Evolutionary conservation across 1,140 invertebrate species (phyloP), one percentile per base, ranked within the genome.

Genomic region (Apis dorsata): DNA sequence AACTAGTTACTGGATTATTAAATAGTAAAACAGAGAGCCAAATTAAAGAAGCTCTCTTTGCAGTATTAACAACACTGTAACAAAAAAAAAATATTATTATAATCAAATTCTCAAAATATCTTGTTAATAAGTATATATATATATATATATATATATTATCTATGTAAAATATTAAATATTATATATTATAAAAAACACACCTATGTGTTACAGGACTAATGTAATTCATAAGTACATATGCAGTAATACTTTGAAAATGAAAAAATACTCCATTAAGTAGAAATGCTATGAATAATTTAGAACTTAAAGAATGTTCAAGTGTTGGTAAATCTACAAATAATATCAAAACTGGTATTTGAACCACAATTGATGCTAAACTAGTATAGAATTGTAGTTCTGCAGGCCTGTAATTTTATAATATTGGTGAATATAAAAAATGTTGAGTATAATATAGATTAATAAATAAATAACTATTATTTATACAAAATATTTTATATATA

Each of bases 191-290:
- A 55, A 85, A 59, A 53, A 12, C 19, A 87, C 94, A 98, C 97
- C 97, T 98, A 90, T 98, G 97, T 59, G 97, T 98, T 19, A 98
- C 97, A 62, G 97, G 97, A 93, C 96, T 97, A 90, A 98, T 97
- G 90, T 97, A 97, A 90, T 97, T 96, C 96, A 98, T 97, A 72
- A 98, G 95, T 69, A 97, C 97, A 94, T 98, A 98, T 15, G 97
- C 97, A 77, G 97, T 97, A 88, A 98, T 97, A 92, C 97, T 97
- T 95, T 98, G 97, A 91, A 97, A 97, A 92, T 98, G 97, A 92
- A 98, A 98, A 92, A 97, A 97, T 11, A 97, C 90, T 76, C 97
- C 97, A 93, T 97, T 97, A 2, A 98, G 91, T 51, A 97, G 91
- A 90, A 97, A 96, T 62, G 95, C 95, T 55, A 95, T 91, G 12